Base-by-base conservation (phyloP, 2,113 vertebrate genomes). In the Anhinga anhinga region DNA sequence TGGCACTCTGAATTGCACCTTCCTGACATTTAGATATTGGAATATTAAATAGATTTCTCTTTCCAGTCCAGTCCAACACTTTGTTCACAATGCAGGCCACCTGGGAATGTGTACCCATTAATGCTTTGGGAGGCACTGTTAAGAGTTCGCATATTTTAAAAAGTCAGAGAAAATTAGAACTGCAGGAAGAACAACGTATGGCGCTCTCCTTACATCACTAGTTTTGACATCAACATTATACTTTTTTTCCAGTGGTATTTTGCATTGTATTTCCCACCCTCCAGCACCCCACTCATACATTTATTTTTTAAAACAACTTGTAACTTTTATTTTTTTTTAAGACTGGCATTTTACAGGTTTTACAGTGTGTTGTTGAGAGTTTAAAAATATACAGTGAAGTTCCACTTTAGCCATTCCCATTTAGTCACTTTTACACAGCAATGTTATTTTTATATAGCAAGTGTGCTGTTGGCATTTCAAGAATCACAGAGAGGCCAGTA, bases 401-500 rank as follows among this genome's bases (percentile, higher is more conserved):
- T 97, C 92, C 94, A 98, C 98, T 95, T 95, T 97, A 97, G 97
- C 71, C 78, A 96, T 97, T 97, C 93, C 94, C 26, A 23, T 87
- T 82, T 90, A 79, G 98, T 98, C 97, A 97, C 97, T 92, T 88
- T 90, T 98, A 98, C 98, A 88, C 22, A 82, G 36, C 53, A 84
- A 73, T 36, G 96, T 97, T 98, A 97, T 98, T 94, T 96, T 95
- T 98, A 97, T 98, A 90, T 13, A 87, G 27, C 47, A 79, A 87
- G 11, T 27, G 90, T 97, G 93, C 91, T 97, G 96, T 95, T 98
- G 97, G 97, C 97, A 98, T 98, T 98, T 98, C 95, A 98, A 97
- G 98, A 99, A 98, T 98, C 98, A 98, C 77, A 76, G 90, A 82
- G 96, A 95, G 59, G 86, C 52, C 82, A 81, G 94, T 97, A 98